Evolutionary conservation across 2,113 vertebrate species (phyloP).

Genomic region (Dicaeum eximium): DNA sequence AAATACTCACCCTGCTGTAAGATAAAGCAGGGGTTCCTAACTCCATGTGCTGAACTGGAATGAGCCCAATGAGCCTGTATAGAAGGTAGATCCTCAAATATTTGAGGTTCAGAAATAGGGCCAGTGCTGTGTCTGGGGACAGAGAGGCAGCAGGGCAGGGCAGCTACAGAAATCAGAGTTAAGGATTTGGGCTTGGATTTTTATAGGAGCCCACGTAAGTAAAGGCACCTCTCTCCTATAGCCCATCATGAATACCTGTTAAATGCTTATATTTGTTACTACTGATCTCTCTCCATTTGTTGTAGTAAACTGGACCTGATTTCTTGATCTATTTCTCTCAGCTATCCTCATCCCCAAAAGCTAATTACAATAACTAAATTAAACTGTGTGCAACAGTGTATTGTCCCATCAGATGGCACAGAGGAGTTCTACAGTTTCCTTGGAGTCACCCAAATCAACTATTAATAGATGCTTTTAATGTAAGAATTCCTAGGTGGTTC

Average conservation of each 20-base stretch:
- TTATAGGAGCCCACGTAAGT: background rate
- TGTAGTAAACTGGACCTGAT: background rate
- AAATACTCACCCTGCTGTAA: background rate
- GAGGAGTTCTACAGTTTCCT: background rate
- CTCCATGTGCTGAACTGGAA: background rate
- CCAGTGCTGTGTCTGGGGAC: background rate
- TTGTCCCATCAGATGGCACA: conserved; percentile 18
- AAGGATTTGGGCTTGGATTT: background rate
- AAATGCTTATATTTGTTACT: background rate
- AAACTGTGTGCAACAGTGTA: background rate
- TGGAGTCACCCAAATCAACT: background rate
- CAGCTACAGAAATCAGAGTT: background rate
- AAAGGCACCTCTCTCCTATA: background rate
- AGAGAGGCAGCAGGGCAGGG: background rate
- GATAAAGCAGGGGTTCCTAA: background rate
- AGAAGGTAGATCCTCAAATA: background rate
- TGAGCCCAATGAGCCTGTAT: background rate
- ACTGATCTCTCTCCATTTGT: background rate
- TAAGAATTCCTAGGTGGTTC: background rate
- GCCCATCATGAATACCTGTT: background rate
- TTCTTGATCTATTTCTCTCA: background rate
- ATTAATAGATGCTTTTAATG: background rate
- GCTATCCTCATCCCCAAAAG: background rate
- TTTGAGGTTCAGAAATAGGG: accelerated
- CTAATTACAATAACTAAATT: background rate